These are phyloP conservation scores for Drosophila rufa DNA, from an alignment of 1,140 invertebrate genomes.

Conservation along the genomic window DNA sequence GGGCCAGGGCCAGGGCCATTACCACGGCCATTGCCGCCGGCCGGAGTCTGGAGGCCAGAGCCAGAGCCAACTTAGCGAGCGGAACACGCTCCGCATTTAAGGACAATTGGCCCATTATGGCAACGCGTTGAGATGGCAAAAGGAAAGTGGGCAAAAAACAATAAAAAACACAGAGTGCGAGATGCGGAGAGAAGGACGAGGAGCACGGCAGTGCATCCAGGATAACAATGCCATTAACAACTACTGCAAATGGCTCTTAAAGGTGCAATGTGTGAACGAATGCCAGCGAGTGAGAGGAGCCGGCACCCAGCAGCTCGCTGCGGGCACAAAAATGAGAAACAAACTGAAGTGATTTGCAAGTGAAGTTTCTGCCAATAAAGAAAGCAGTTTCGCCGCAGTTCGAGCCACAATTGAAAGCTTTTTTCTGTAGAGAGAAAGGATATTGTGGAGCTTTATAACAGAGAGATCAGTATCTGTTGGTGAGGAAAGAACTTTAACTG, in stretches of 20 bases:
- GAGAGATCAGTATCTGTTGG: not conserved
- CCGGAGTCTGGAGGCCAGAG: slow-evolving; percentile 48
- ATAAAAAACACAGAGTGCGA: slow-evolving; percentile 45
- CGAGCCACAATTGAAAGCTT: slow-evolving; percentile 6
- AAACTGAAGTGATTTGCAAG: slow-evolving; percentile 31
- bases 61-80: slow-evolving; percentile 57
- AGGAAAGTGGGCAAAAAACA: slow-evolving; percentile 70
- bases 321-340: slow-evolving; percentile 9
- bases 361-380: slow-evolving; percentile 17
- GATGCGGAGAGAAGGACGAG: not conserved
- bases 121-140: slow-evolving; percentile 82
- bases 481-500: no score
- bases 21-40: slow-evolving; percentile 56
- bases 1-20: slow-evolving; percentile 50
- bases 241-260: slow-evolving; percentile 56
- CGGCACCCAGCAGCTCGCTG: slow-evolving; percentile 13
- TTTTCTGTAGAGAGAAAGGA: not conserved
- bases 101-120: slow-evolving; percentile 82
- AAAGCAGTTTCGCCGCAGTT: slow-evolving; percentile 16
- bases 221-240: slow-evolving; percentile 70
- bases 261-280: slow-evolving; percentile 55
- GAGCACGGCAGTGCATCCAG: slow-evolving; percentile 27
- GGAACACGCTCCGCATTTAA: slow-evolving; percentile 68
- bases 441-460: not conserved
- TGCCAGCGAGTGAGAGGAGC: slow-evolving; percentile 9